Conservation (phyloP, 2,113 vertebrate genomes). For the Entosphenus tridentatus region DNA sequence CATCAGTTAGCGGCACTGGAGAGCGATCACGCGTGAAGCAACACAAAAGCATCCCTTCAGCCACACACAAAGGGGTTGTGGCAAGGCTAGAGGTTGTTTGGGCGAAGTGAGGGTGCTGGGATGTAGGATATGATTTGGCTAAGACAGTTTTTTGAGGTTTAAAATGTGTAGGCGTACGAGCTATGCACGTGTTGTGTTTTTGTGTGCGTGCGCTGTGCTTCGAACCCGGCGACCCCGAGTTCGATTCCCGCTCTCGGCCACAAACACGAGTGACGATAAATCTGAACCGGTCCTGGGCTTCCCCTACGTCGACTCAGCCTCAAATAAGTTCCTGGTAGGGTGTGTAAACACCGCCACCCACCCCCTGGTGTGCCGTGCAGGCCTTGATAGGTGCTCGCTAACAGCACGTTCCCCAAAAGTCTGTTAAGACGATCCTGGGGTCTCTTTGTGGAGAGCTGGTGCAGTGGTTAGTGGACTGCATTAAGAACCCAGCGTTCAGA, state of each 20-base stretch:
- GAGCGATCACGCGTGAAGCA: conserved; percentile 5
- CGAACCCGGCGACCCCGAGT: background rate
- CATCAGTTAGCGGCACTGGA: background rate
- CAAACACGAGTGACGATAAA: background rate
- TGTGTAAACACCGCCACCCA: too few species aligned
- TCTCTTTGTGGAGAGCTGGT: too few species aligned
- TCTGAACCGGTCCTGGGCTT: too few species aligned
- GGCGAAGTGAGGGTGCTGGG: background rate
- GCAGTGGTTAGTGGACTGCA: too few species aligned
- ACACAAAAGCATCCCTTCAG: conserved; percentile 2
- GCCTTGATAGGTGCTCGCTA: too few species aligned
- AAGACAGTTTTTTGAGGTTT: background rate
- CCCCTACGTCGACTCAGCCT: too few species aligned
- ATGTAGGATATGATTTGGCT: background rate
- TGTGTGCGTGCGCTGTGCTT: background rate
- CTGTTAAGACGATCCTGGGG: too few species aligned
- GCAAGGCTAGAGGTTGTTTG: conserved; percentile 4
- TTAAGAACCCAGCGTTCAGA: too few species aligned
- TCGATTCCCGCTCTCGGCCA: background rate
- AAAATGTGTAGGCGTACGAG: background rate
- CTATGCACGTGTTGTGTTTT: background rate
- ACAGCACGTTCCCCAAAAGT: too few species aligned
- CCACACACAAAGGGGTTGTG: background rate
- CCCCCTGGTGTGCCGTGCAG: too few species aligned
- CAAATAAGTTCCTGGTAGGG: too few species aligned